Conservation (phyloP, 2,113 vertebrate genomes). For the Coptodon rendalli region DNA sequence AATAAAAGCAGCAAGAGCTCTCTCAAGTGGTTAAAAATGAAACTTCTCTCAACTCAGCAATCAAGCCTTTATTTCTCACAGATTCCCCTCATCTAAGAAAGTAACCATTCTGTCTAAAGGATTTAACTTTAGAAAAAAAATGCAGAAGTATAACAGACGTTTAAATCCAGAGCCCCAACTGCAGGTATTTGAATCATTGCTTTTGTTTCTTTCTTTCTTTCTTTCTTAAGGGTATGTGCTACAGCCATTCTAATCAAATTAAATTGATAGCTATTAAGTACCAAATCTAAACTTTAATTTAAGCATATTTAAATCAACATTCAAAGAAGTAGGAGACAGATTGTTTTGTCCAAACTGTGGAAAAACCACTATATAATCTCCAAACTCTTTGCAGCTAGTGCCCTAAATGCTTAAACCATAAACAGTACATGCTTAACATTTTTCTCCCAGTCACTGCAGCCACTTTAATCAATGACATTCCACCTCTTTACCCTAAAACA, state of each 20-base stretch:
- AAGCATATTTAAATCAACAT: background rate
- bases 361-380: background rate
- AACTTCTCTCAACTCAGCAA: slow-evolving; percentile 4
- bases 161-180: background rate
- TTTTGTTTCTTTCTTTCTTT: background rate
- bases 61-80: background rate
- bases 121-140: background rate
- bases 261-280: background rate
- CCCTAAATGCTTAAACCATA: background rate
- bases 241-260: background rate
- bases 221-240: background rate
- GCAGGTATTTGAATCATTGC: background rate
- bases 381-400: background rate
- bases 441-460: background rate
- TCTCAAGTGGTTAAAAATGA: slow-evolving; percentile 53
- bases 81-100: slow-evolving; percentile 15
- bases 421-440: background rate
- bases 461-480: background rate
- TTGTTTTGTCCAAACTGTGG: background rate
- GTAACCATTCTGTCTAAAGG: background rate
- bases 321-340: background rate
- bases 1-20: slow-evolving; percentile 54
- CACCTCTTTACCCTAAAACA: background rate
- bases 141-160: background rate
- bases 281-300: background rate